Evolutionary conservation across 1,140 invertebrate species (phyloP).

Genomic region (Caenorhabditis tropicalis): DNA sequence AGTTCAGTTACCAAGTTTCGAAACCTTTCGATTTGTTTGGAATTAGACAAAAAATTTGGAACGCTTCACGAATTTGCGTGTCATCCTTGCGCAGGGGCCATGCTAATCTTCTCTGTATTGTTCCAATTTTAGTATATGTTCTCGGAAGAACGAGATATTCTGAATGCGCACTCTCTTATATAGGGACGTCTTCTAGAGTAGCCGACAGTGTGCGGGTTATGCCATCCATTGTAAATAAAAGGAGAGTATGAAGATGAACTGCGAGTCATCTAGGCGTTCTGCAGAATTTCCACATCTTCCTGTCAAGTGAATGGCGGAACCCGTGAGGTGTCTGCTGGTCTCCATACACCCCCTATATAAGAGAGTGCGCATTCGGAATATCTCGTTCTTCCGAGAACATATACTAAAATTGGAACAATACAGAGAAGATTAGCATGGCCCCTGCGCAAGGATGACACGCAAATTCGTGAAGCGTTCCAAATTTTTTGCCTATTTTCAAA

Average conservation of each 20-base stretch:
- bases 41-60: constrained; percentile 75
- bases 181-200: no score
- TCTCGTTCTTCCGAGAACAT: constrained; percentile 51
- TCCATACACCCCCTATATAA: not conserved
- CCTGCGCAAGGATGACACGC: constrained; percentile 90
- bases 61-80: constrained; percentile 87
- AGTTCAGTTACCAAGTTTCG: no score
- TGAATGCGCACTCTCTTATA: not conserved
- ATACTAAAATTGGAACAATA: constrained; percentile 81
- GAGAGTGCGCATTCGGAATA: not conserved
- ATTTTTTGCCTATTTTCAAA: constrained; percentile 64
- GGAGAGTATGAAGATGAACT: no score
- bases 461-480: constrained; percentile 86
- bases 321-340: not conserved
- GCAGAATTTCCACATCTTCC: no score
- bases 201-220: not conserved
- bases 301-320: no score
- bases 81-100: constrained; percentile 90
- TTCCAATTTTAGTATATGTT: constrained; percentile 77
- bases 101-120: constrained; percentile 91
- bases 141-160: constrained; percentile 21
- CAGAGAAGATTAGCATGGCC: constrained; percentile 91
- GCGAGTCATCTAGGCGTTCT: no score
- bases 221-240: no score
- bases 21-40: no score